Base-by-base conservation (phyloP, 2,797 vertebrate species). In the Chaunax sp. region DNA sequence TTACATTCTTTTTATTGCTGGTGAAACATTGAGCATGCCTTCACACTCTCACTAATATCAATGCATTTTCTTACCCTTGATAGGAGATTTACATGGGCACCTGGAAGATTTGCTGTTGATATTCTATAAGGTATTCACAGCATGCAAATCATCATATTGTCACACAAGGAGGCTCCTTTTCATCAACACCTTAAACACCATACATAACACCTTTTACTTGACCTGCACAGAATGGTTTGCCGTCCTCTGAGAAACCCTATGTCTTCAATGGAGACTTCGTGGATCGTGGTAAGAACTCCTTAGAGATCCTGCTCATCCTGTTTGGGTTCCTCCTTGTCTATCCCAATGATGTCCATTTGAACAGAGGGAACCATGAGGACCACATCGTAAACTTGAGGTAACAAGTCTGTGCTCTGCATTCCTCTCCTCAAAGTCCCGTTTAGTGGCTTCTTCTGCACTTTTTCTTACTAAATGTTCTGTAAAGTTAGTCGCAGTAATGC, bases 241-340 rank as follows among this genome's bases (percentile, higher is more conserved):
- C 97, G 0, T 97, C 96, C 0, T 89, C 94, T 44, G 96, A 98
- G 81, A 96, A 94, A 40, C 90, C 94, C 0, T 99, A 98, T 0
- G 91, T 99, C 69, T 99, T 99, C 88, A 99, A 99, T 0, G 96
- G 97, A 4, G 97, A 99, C 84, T 99, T 95, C 18, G 97, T 99
- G 86, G 97, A 99, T 77, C 92, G 96, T 77, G 97, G 97, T 33
- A 95, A 95, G 57, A 91, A 95, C 78, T 99, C 97, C 2, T 81
- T 98, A 0, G 97, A 99, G 92, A 94, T 98, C 77, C 92, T 99
- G 73, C 90, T 99, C 77, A 80, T 97, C 60, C 89, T 99, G 55
- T 98, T 98, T 50, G 92, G 95, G 35, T 98, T 98, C 90, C 93
- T 96, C 86, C 78, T 99, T 76, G 90, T 97, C 70, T 98, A 97